These are phyloP conservation scores for Hyles euphorbiae DNA, from an alignment of 1,140 invertebrate species.

Conservation along the genomic window DNA sequence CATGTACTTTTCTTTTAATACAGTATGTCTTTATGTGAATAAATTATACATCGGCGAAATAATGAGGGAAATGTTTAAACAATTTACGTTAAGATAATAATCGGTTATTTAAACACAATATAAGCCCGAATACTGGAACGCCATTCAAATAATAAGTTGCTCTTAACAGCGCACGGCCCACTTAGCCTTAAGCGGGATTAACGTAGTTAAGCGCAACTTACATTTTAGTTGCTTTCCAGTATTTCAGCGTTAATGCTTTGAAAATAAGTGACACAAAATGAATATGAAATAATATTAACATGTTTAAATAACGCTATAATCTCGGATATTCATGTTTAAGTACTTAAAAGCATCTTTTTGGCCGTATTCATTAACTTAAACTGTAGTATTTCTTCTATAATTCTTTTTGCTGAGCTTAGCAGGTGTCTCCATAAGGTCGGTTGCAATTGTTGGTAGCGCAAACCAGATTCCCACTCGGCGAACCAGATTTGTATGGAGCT, in stretches of 20 bases:
- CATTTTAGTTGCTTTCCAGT: neutral
- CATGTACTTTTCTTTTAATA: neutral
- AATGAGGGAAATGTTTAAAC: too few relatives aligned
- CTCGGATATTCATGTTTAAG: too few relatives aligned
- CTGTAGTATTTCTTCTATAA: too few relatives aligned
- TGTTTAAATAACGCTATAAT: neutral
- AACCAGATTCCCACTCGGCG: slow-evolving; percentile 15
- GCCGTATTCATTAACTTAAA: too few relatives aligned
- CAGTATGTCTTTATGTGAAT: neutral
- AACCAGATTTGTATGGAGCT: slow-evolving; percentile 26
- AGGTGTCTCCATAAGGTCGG: slow-evolving; percentile 27
- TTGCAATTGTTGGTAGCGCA: slow-evolving; percentile 30
- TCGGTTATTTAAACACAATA: neutral
- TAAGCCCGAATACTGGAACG: too few relatives aligned
- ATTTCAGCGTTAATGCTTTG: neutral
- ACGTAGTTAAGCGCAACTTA: too few relatives aligned
- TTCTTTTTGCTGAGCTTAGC: slow-evolving; percentile 5
- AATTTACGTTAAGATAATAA: neutral
- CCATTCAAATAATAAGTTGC: too few relatives aligned
- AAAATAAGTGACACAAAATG: neutral
- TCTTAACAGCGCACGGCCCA: too few relatives aligned
- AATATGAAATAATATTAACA: neutral
- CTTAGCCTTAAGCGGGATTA: neutral
- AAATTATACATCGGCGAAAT: too few relatives aligned
- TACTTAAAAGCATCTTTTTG: too few relatives aligned